These are phyloP conservation scores for Callithrix jacchus DNA, from an alignment of 2,113 vertebrate species.

Conservation along the genomic window DNA sequence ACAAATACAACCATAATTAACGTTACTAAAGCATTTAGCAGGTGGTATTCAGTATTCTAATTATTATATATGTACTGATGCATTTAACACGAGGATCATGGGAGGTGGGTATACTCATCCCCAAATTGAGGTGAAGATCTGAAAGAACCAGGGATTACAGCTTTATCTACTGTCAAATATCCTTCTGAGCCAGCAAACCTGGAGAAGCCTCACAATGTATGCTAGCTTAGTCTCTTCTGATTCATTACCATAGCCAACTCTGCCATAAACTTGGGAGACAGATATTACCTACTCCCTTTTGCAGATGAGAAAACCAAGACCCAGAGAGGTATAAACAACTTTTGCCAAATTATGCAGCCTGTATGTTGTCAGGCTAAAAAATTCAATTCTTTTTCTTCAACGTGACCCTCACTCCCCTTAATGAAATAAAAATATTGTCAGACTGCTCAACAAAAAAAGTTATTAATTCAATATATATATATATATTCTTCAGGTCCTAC, in stretches of 20 bases:
- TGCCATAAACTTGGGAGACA: background rate
- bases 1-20: background rate
- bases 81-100: background rate
- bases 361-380: background rate
- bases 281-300: background rate
- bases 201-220: rapidly evolving
- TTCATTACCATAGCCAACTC: background rate
- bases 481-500: background rate
- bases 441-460: background rate
- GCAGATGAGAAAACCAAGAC: background rate
- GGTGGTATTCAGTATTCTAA: background rate
- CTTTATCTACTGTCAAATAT: background rate
- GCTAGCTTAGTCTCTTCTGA: background rate
- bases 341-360: background rate
- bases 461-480: background rate
- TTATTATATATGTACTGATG: background rate
- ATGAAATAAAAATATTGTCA: background rate
- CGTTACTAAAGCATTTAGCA: background rate
- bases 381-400: background rate
- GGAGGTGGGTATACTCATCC: background rate
- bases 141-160: background rate
- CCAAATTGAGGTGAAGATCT: background rate
- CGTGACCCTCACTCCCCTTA: background rate
- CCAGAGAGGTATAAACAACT: background rate
- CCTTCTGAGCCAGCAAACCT: background rate